phyloP scores from a whole-genome alignment of 1,140 invertebrate genomes.

The Helicorthomorpha holstii region DNA sequence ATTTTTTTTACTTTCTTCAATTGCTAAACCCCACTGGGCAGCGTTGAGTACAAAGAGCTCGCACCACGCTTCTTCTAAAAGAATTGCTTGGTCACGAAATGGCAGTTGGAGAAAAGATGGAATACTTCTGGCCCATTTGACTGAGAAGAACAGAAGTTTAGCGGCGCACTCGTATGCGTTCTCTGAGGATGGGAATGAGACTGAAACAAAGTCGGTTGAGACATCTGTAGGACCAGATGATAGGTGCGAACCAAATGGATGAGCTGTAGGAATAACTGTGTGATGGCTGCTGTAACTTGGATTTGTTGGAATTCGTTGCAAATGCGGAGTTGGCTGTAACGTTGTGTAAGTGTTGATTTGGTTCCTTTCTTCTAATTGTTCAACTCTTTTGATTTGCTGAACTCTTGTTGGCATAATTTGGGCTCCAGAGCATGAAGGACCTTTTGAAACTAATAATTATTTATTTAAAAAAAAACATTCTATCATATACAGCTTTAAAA shows the following conservation, averaged over 20 bases:
- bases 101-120: conserved; percentile 55
- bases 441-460: too few species aligned
- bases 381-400: too few species aligned
- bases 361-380: too few species aligned
- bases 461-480: too few species aligned
- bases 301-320: too few species aligned
- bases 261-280: too few species aligned
- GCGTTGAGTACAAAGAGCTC: conserved; percentile 68
- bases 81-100: conserved; percentile 44
- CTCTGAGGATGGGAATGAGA: conserved; percentile 24
- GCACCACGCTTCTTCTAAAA: conserved; percentile 61
- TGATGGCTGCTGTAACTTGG: conserved; percentile 8
- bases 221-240: conserved; percentile 1
- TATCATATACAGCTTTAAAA: too few species aligned
- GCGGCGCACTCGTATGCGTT: conserved; percentile 53
- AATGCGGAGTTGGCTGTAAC: too few species aligned
- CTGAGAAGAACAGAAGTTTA: conserved; percentile 52
- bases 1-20: conserved; percentile 51
- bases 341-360: too few species aligned
- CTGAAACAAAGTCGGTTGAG: not conserved
- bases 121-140: conserved; percentile 59
- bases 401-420: too few species aligned
- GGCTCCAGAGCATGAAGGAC: too few species aligned
- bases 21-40: conserved; percentile 54
- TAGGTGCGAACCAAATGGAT: not conserved